These are phyloP conservation scores for Menidia beryllina DNA, from an alignment of 2,113 vertebrate species.

Conservation along the genomic window DNA sequence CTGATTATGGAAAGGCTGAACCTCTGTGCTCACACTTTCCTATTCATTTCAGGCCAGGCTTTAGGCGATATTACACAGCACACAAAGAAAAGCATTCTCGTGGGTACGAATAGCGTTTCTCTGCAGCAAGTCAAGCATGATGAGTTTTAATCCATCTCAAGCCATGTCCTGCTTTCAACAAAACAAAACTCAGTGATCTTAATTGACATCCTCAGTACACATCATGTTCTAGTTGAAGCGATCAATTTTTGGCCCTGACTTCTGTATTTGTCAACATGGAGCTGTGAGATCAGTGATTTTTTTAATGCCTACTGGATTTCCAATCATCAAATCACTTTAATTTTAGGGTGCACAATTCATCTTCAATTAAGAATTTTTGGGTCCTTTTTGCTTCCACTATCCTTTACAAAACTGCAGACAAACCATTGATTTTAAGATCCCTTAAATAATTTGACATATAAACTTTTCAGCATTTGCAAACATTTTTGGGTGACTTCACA, in stretches of 20 bases:
- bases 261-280: no score
- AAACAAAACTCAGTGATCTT: conserved; percentile 4
- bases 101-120: neutral
- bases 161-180: conserved; percentile 17
- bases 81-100: neutral
- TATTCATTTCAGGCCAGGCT: neutral
- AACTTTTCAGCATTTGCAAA: no score
- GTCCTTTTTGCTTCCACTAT: no score
- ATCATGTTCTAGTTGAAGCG: neutral
- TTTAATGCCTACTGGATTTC: neutral
- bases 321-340: neutral
- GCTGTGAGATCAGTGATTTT: neutral
- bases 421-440: no score
- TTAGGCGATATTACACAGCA: neutral
- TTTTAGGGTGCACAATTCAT: neutral
- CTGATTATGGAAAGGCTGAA: conserved; percentile 2
- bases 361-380: neutral
- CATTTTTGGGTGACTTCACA: no score
- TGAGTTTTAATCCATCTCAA: neutral
- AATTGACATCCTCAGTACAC: neutral
- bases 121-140: neutral
- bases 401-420: no score
- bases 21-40: neutral
- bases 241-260: neutral
- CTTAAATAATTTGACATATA: no score